Percentiles rank a stretch among this genome's conserved stretches.
These are phyloP conservation scores for Diabrotica virgifera DNA, from an alignment of 1,140 invertebrate genomes.

Conservation along the genomic window DNA sequence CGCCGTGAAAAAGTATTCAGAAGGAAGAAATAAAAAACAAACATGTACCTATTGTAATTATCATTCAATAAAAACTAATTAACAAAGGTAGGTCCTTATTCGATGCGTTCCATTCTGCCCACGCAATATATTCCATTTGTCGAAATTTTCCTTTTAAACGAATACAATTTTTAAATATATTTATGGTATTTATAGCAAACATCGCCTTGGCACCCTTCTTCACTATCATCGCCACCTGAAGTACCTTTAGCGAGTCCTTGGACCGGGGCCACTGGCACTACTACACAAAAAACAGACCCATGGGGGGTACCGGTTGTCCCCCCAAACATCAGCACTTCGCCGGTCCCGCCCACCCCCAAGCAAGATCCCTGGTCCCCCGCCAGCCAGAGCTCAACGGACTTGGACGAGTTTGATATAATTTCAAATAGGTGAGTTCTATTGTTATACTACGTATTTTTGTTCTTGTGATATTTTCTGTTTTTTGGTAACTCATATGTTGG, in stretches of 20 bases:
- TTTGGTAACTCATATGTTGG: background rate
- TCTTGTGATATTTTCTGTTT: background rate
- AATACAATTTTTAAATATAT: background rate
- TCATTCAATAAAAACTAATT: too few species aligned
- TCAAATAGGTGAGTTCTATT: conserved; percentile 59
- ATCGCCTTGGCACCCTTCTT: conserved; percentile 36
- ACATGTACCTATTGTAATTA: too few species aligned
- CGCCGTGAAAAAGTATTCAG: too few species aligned
- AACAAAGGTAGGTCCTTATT: too few species aligned
- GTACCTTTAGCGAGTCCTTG: conserved; percentile 28
- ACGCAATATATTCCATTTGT: too few species aligned
- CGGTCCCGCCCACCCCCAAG: conserved; percentile 28
- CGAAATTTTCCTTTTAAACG: background rate
- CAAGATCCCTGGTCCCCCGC: conserved; percentile 44
- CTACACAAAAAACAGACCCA: conserved; percentile 49
- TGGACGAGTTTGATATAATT: conserved; percentile 82
- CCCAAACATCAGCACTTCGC: conserved; percentile 32
- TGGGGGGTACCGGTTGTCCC: conserved; percentile 44
- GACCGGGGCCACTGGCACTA: conserved; percentile 28
- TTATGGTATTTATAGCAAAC: conserved; percentile 26
- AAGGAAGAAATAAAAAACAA: too few species aligned
- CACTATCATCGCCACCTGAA: conserved; percentile 28
- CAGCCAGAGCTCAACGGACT: conserved; percentile 61
- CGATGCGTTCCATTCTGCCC: too few species aligned
- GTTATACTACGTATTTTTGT: background rate